Evolutionary conservation across 2,888 invertebrate genomes (phyloP).

Genomic region (Iphiclides podalirius): DNA sequence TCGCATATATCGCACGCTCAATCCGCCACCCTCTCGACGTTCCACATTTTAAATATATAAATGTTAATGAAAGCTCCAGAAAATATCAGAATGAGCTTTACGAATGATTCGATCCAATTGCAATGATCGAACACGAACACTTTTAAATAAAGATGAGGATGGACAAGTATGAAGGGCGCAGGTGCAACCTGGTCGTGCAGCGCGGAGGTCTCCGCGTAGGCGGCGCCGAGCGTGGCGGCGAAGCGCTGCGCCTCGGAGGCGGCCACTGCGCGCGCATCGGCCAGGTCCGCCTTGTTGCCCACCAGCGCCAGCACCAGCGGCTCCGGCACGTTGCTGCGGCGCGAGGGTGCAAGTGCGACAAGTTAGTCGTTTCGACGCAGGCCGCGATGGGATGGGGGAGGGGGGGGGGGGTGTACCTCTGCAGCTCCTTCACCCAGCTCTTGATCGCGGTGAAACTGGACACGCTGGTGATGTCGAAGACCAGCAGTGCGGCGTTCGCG

Average conservation of each 20-base stretch:
- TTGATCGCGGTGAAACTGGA: constrained; percentile 89
- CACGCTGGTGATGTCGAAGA: constrained; percentile 90
- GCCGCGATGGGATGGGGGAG: neutral
- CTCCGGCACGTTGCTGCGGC: constrained; percentile 85
- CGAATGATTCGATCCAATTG: too few relatives aligned
- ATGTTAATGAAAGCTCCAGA: too few relatives aligned
- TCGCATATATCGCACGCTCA: neutral
- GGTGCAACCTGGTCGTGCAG: constrained; percentile 83
- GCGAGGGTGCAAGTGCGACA: too few relatives aligned
- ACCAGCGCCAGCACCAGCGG: constrained; percentile 89
- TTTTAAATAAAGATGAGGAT: too few relatives aligned
- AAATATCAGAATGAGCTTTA: too few relatives aligned
- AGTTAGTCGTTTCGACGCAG: too few relatives aligned
- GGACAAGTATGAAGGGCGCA: neutral
- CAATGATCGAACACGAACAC: too few relatives aligned
- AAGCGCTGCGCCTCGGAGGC: constrained; percentile 86
- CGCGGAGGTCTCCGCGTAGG: constrained; percentile 92
- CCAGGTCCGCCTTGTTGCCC: constrained; percentile 92
- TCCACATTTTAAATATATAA: too few relatives aligned
- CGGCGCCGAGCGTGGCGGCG: constrained; percentile 89
- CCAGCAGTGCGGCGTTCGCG: constrained; percentile 92
- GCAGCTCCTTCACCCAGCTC: constrained; percentile 90
- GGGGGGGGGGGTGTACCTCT: constrained; percentile 50
- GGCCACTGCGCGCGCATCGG: constrained; percentile 81
- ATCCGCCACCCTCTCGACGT: too few relatives aligned